Percentiles rank a stretch among this genome's conserved stretches.
phyloP scores from a whole-genome alignment of 2,113 vertebrate genomes.

The Erythrocercus mccallii region DNA sequence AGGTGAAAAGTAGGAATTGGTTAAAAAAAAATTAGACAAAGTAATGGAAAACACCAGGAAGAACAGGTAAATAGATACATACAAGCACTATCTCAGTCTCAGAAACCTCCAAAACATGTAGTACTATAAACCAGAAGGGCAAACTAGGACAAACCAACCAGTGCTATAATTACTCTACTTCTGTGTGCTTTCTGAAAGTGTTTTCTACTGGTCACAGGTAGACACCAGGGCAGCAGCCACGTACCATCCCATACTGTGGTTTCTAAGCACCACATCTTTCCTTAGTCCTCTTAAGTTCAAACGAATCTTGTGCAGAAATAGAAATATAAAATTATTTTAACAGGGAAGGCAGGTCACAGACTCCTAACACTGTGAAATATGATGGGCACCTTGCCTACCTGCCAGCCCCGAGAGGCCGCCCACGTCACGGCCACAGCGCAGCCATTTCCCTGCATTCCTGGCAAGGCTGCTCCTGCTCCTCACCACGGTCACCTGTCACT shows the following conservation, averaged over 20 bases:
- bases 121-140: background rate
- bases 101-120: background rate
- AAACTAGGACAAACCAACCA: background rate
- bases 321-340: background rate
- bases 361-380: accelerated
- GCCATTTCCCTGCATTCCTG: accelerated
- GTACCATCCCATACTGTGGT: accelerated
- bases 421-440: accelerated
- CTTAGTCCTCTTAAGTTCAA: background rate
- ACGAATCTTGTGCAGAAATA: background rate
- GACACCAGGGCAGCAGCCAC: background rate
- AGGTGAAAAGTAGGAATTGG: background rate
- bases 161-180: background rate
- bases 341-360: background rate
- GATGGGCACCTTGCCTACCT: accelerated
- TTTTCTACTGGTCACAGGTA: background rate
- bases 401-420: background rate
- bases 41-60: background rate
- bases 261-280: background rate
- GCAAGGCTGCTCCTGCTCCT: background rate
- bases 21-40: background rate
- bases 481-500: accelerated
- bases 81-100: background rate
- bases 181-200: background rate
- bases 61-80: background rate